Evolutionary conservation across 2,888 invertebrate species (phyloP), one percentile per base, ranked within the genome.

Genomic region (Plebejus anna): DNA sequence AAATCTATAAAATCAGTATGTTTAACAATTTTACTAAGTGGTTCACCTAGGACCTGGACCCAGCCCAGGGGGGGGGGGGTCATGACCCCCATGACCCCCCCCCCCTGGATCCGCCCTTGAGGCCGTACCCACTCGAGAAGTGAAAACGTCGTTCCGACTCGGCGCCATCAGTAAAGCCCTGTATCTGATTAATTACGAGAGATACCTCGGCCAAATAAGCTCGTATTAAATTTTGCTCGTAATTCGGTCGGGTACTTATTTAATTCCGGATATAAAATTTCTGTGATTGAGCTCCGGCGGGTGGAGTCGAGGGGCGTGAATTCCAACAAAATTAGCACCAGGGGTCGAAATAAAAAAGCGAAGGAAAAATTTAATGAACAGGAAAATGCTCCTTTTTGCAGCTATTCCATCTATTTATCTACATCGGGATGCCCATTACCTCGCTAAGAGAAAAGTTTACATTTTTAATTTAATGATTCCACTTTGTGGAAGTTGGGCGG

Each of bases 381-480:
- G 94, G 94, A 94, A 94, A 94, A 94, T 94, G 93, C 92, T 93
- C 92, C 94, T 94, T 94, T 92, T 94, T 92, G 92, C 92, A 93
- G 92, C 93, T 94, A 94, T 94, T 94, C 90, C 92, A 94, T 94
- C 93, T 94, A 94, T 94, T 94, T 94, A 94, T 94, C 94, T 92
- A 91, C 93, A 94, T 94, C 87, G 92, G 93, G 93, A 94, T 94
- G 94, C 94, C 94, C 94, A 94, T 94, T 94, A 94, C 94, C 92
- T 94, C 91, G 92, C 94, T 94, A 94, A 94, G 93, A 94, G 94
- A 94, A 94, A 94, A 94, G 94, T 94, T 94, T 93, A 92, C 93
- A 92, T 94, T 94, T 94, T 94, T 94, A 94, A 94, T 94, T 94
- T 94, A 94, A 94, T 94, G 94, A 94, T 94, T 94, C 93, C 94